Percentiles rank a stretch among this genome's conserved stretches.
These are phyloP conservation scores for Agrochola macilenta DNA, from an alignment of 2,888 invertebrate species.

Conservation along the genomic window DNA sequence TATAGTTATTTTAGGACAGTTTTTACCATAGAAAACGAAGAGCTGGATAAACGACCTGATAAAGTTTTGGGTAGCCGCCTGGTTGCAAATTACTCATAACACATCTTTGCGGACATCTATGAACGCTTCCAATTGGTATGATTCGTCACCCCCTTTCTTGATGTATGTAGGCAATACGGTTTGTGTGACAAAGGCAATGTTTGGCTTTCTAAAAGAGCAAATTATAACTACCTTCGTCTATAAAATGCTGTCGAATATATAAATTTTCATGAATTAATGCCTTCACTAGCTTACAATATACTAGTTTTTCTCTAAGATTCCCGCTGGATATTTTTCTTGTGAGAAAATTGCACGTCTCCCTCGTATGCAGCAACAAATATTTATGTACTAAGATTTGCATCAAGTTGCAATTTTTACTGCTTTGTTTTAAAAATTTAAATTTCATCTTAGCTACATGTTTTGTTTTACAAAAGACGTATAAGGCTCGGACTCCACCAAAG, in stretches of 20 bases:
- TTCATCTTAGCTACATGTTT: slow-evolving; percentile 28
- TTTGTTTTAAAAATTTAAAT: slow-evolving; percentile 48
- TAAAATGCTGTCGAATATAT: not conserved
- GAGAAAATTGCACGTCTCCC: slow-evolving; percentile 37
- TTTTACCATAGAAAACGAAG: not conserved
- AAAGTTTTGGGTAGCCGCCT: not conserved
- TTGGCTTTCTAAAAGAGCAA: not conserved
- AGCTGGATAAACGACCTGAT: not conserved
- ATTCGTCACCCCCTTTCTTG: not conserved
- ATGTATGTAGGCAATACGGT: not conserved
- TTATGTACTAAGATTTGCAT: slow-evolving; percentile 46
- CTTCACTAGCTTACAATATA: slow-evolving; percentile 7
- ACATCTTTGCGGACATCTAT: slow-evolving; percentile 12
- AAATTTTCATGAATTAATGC: not conserved
- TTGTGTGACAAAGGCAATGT: not conserved
- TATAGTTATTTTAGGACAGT: not conserved
- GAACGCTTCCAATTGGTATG: not conserved
- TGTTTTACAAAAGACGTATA: slow-evolving; percentile 2
- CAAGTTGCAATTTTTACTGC: slow-evolving; percentile 15
- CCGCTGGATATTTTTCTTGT: slow-evolving; percentile 17
- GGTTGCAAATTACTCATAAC: not conserved
- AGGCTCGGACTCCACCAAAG: no score
- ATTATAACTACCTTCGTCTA: no score
- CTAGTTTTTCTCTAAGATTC: not conserved
- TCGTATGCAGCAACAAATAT: slow-evolving; percentile 24